Conservation (phyloP, 1,140 invertebrate species). For the Alviniconcha marisindica region DNA sequence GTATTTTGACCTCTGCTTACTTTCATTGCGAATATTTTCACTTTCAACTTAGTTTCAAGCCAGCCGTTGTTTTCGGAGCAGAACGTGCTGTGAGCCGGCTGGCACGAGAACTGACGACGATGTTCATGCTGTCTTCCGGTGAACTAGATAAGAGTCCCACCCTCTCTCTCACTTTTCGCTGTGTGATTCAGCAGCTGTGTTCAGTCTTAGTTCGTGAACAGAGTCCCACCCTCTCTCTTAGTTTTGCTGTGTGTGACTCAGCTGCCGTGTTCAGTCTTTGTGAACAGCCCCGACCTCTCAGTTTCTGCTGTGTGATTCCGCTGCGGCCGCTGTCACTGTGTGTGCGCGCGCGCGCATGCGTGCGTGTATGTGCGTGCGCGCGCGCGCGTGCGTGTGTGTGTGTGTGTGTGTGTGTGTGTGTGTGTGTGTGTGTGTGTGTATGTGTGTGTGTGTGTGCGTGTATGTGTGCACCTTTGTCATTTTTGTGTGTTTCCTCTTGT, state of each 20-base stretch:
- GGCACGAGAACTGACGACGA: too few species aligned
- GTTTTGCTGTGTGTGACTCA: not conserved
- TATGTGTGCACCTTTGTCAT: too few species aligned
- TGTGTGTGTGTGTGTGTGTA: slow-evolving; percentile 15
- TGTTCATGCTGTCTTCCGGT: too few species aligned
- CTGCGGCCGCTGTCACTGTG: too few species aligned
- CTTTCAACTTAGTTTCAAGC: too few species aligned
- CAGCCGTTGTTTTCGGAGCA: too few species aligned
- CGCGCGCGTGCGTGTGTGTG: slow-evolving; percentile 3
- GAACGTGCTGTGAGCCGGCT: too few species aligned
- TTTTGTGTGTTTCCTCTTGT: too few species aligned
- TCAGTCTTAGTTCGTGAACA: too few species aligned
- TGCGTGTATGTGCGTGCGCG: not conserved
- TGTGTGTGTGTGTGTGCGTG: not conserved
- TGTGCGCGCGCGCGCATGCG: not conserved
- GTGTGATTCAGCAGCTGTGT: not conserved
- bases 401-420: slow-evolving; percentile 6
- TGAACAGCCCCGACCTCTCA: not conserved
- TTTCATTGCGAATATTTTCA: too few species aligned
- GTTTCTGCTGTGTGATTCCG: not conserved
- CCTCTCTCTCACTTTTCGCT: not conserved
- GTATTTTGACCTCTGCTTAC: too few species aligned
- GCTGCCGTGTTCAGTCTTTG: not conserved
- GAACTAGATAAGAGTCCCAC: too few species aligned
- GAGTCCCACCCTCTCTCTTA: not conserved